Percentiles rank a stretch among this genome's conserved stretches.
Evolutionary conservation across 2,797 vertebrate species (phyloP).

Genomic region (Parauchenoglanis punctatus): DNA sequence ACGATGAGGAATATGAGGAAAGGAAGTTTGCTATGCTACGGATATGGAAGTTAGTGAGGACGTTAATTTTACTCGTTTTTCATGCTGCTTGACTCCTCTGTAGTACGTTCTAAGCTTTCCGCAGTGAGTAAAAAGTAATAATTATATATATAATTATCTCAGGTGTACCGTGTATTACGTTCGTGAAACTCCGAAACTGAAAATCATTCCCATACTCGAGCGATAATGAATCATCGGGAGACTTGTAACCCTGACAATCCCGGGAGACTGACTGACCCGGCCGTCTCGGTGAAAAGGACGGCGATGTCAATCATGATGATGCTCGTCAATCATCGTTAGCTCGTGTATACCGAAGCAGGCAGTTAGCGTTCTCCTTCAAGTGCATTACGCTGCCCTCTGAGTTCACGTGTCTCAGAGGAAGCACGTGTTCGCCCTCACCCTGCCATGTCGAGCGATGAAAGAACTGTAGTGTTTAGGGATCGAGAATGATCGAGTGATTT

Average conservation of each 20-base stretch:
- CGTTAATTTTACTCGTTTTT: neutral
- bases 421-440: neutral
- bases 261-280: neutral
- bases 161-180: neutral
- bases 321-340: conserved; percentile 17
- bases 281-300: neutral
- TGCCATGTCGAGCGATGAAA: too few relatives aligned
- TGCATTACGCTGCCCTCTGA: conserved; percentile 5
- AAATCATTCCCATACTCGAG: neutral
- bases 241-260: neutral
- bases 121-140: neutral
- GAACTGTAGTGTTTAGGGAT: neutral
- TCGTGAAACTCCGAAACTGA: neutral
- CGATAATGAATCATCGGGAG: neutral
- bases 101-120: neutral
- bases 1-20: neutral
- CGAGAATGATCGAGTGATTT: neutral
- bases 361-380: conserved; percentile 7
- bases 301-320: neutral
- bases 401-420: neutral
- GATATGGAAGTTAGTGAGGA: neutral
- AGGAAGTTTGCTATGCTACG: neutral
- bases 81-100: neutral
- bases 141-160: neutral
- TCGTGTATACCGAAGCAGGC: neutral